Evolutionary conservation across 2,797 vertebrate species (phyloP).

Genomic region (Falco novaeseelandiae): DNA sequence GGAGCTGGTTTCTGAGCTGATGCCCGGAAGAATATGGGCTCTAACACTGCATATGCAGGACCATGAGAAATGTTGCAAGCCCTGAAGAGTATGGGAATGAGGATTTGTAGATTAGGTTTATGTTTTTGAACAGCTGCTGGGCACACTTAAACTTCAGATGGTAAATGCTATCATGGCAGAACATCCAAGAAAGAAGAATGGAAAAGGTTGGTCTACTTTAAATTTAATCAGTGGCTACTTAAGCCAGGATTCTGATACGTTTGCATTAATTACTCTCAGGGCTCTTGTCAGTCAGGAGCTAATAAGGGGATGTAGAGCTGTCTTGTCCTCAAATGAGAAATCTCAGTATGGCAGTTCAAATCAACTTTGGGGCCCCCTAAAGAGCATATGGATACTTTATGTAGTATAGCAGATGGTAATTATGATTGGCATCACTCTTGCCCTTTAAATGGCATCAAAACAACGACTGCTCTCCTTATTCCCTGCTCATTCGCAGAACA

Average conservation of each 20-base stretch:
- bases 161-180: background rate
- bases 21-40: background rate
- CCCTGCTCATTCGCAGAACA: slow-evolving; percentile 2
- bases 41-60: background rate
- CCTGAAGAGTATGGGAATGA: background rate
- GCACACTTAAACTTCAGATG: background rate
- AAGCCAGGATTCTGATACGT: background rate
- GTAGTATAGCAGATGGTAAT: slow-evolving; percentile 43
- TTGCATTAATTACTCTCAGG: background rate
- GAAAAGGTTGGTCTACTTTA: background rate
- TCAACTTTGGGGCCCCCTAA: background rate
- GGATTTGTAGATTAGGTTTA: background rate
- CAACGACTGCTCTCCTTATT: background rate
- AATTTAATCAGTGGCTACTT: background rate
- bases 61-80: background rate
- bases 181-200: background rate
- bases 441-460: slow-evolving; percentile 49
- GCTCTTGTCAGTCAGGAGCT: background rate
- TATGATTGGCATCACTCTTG: slow-evolving; percentile 41
- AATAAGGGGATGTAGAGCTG: background rate
- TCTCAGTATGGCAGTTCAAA: slow-evolving; percentile 18
- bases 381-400: slow-evolving; percentile 31
- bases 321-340: background rate
- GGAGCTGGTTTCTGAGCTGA: background rate
- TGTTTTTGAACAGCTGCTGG: background rate